These are phyloP conservation scores for Notocelia uddmanniana DNA, from an alignment of 2,888 invertebrate species.

Conservation along the genomic window DNA sequence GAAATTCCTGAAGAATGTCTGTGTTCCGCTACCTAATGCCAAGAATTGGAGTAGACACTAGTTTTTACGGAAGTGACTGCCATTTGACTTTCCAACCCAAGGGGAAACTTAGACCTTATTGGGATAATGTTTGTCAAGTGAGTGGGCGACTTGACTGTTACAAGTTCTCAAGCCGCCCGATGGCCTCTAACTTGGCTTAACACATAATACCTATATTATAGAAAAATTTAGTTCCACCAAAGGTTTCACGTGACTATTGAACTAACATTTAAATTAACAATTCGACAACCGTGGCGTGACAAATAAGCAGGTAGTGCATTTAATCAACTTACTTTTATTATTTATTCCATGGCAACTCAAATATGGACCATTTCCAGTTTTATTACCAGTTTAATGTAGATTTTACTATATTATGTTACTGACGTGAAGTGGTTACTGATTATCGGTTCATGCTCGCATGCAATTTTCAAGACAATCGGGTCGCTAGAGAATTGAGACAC, in stretches of 20 bases:
- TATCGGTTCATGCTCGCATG: constrained; percentile 11
- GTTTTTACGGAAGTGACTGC: no score
- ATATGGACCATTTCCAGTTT: not conserved
- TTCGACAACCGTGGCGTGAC: constrained; percentile 21
- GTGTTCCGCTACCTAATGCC: no score
- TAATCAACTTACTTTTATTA: constrained; percentile 18
- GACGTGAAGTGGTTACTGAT: constrained; percentile 6
- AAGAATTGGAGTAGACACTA: no score
- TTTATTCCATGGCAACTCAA: constrained; percentile 20
- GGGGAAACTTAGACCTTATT: no score
- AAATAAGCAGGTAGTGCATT: constrained; percentile 12
- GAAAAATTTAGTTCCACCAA: constrained; percentile 12
- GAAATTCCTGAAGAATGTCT: no score
- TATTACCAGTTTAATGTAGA: constrained; percentile 6
- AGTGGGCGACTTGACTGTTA: no score
- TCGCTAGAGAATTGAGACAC: not conserved
- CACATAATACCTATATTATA: constrained; percentile 4
- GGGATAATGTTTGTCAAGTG: no score
- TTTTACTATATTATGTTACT: not conserved
- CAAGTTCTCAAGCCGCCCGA: no score
- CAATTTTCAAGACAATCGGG: not conserved
- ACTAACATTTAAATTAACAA: constrained; percentile 21
- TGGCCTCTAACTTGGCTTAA: no score
- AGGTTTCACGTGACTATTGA: constrained; percentile 10
- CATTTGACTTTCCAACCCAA: no score